Base-by-base conservation (phyloP, 2,888 invertebrate genomes). In the Epistrophe grossulariae region DNA sequence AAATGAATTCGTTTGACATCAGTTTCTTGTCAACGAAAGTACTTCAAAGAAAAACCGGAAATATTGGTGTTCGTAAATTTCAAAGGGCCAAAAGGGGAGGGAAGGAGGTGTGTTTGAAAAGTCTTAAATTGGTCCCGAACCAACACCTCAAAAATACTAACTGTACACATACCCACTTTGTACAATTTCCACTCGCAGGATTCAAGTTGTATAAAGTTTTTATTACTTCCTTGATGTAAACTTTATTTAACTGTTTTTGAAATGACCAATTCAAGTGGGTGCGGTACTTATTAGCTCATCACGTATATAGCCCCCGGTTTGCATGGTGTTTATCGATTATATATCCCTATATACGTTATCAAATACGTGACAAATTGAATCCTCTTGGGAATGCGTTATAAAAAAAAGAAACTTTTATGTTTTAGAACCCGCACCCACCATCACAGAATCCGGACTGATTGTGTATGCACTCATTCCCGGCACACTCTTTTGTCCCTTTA, bases 291-390 rank as follows among this genome's bases (percentile, higher is more conserved):
- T 43, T 62, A 62, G 43, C 62, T 43, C 62, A 24, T 62, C 62
- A 60, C 59, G 24, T 24, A 10, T 9, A 60, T 59, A 19, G 19
- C 52, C 38, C 19, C 38, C 38, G 19, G 38, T 13, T 24, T 24
- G 24, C 43, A 43, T 62, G 62, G 62, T 62, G 40, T 62, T 62
- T 62, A 62, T 62, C 62, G 62, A 62, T 62, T 62, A 24, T 19
- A 60, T 38, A 60, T 19, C 38, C 40, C 59, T 19, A n/a, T 19
- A 11, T 8, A 60, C 60, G 62, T 43, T 62, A 62, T 62, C 62
- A 62, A 62, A 15, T 62, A 62, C 62, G 62, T 40, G 62, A 62
- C 43, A 62, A 62, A 62, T 62, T 62, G 62, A 62, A 62, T 62
- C 9, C 9, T 13, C 62, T 62, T 43, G 40, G 7, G 62, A 62